Evolutionary conservation across 2,113 vertebrate genomes (phyloP), one percentile per base, ranked within the genome.

Genomic region (Gymnocephalus cernua): DNA sequence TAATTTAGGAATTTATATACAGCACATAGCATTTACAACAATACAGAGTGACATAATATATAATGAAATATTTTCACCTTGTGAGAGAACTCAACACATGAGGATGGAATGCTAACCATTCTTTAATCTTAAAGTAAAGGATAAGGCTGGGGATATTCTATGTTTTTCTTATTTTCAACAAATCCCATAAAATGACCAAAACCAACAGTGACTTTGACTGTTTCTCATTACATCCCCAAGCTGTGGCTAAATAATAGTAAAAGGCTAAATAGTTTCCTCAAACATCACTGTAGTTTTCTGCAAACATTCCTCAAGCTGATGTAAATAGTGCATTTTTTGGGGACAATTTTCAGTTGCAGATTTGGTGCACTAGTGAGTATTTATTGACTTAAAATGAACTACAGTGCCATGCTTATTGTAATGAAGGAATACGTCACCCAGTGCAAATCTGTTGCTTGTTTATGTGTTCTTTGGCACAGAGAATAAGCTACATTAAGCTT

Each of bases 1-100:
- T n/a, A 83, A 77, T 47, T 66, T 23, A 66, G 25, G 68, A 61
- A 47, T 69, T 64, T 80, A 3, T 57, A 35, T 53, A 74, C 70
- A 74, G 19, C 62, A 44, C 23, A 35, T 14, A 77, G 47, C 32
- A 62, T 64, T 76, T 51, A 77, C 16, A 68, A 65, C 67, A 74
- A 65, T 16, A 16, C 25, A 35, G 9, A 75, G 10, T 53, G 35
- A 3, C 15, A 51, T 62, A 25, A 80, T 79, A 61, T 54, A 44
- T 38, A 65, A 0, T 48, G 1, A 53, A 50, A 62, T 79, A 4
- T 29, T 29, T 54, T 65, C 65, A 79, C 62, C 56, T 74, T 79
- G 67, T 59, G 25, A 51, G 12, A 25, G 14, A 71, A 76, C 56
- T 71, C 35, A 16, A 15, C 29, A 68, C 53, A 25, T 18, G 3